These are phyloP conservation scores for Hirtodrosophila histrioides DNA, from an alignment of 2,888 invertebrate species.

Conservation along the genomic window DNA sequence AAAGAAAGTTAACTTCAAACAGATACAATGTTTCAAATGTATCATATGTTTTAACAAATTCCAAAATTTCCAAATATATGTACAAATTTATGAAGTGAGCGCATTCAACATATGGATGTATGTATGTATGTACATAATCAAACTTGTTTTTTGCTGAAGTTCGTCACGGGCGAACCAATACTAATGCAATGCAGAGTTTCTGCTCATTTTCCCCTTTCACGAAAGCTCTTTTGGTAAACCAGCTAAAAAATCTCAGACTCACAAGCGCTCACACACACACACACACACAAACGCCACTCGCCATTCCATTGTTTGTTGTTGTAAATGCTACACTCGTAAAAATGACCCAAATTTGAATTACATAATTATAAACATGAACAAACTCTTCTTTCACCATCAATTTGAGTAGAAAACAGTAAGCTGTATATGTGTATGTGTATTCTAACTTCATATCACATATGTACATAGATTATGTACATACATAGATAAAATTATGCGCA, in stretches of 20 bases:
- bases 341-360: conserved; percentile 76
- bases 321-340: conserved; percentile 76
- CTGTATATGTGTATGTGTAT: conserved; percentile 12
- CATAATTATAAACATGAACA: conserved; percentile 64
- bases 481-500: background rate
- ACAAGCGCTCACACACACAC: conserved; percentile 19
- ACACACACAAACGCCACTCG: conserved; percentile 33
- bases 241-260: conserved; percentile 64
- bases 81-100: conserved; percentile 36
- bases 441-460: conserved; percentile 25
- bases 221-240: conserved; percentile 72
- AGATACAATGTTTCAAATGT: too few relatives aligned
- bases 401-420: conserved; percentile 53
- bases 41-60: too few relatives aligned
- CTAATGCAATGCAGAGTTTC: conserved; percentile 42
- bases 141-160: conserved; percentile 63
- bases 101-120: conserved; percentile 21
- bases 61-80: too few relatives aligned
- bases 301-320: conserved; percentile 48
- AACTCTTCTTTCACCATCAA: conserved; percentile 67
- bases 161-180: conserved; percentile 48
- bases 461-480: background rate
- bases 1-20: too few relatives aligned
- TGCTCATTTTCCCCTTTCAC: conserved; percentile 74
- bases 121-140: conserved; percentile 14